A percentile compares a stretch with the other conserved stretches of the same genome.
Conservation (phyloP, 2,888 invertebrate genomes). For the Digitonthophagus gazella region DNA sequence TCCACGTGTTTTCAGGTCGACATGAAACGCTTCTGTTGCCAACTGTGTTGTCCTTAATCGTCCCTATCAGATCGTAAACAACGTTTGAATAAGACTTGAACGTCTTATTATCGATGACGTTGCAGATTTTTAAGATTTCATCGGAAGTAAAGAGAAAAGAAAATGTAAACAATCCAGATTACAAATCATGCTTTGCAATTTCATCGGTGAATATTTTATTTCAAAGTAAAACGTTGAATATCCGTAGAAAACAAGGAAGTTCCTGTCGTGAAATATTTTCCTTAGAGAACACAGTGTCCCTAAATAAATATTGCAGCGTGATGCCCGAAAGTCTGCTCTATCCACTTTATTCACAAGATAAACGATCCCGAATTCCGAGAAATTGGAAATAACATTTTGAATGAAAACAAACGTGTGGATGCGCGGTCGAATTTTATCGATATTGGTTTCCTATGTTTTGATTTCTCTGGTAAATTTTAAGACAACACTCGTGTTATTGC, state of each 20-base stretch:
- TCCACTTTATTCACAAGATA: not conserved
- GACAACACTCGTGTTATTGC: conserved; percentile 6
- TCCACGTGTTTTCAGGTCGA: conserved; percentile 7
- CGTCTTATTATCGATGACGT: not conserved
- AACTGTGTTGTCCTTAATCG: not conserved
- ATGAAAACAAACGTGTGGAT: not conserved
- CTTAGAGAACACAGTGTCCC: not conserved
- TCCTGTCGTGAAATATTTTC: not conserved
- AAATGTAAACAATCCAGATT: too few relatives aligned
- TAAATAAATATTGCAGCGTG: not conserved
- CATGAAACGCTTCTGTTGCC: not conserved
- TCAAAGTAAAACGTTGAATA: not conserved
- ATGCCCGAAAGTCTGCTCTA: not conserved
- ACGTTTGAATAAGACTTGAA: too few relatives aligned
- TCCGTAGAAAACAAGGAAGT: not conserved
- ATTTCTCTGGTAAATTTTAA: not conserved
- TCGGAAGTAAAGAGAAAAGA: too few relatives aligned
- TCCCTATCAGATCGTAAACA: not conserved
- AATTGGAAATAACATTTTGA: not conserved
- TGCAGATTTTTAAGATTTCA: too few relatives aligned
- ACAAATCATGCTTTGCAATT: too few relatives aligned
- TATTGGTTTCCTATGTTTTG: not conserved
- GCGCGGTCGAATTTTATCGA: not conserved
- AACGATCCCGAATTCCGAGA: not conserved
- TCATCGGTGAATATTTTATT: too few relatives aligned